Percentiles rank a stretch among this genome's conserved stretches.
These are phyloP conservation scores for Dipus sagitta DNA, from an alignment of 2,797 vertebrate species.

Conservation along the genomic window DNA sequence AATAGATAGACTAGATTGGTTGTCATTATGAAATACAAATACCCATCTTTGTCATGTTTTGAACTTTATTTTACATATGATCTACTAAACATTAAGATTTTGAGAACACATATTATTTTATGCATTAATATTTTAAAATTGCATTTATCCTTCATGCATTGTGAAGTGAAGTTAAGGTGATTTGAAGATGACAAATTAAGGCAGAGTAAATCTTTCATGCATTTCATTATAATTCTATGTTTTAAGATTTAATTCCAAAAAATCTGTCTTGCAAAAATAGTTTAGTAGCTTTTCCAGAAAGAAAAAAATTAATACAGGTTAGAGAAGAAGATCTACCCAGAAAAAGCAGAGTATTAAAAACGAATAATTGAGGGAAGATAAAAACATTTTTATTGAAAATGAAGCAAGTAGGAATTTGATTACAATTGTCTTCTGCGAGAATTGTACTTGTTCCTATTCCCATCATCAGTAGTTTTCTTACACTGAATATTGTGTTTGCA, in stretches of 20 bases:
- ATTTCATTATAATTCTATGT: neutral
- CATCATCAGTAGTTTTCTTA: too few species aligned
- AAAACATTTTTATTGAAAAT: neutral
- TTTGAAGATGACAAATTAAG: neutral
- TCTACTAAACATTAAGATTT: slow-evolving; percentile 56
- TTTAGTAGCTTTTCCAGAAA: neutral
- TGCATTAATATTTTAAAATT: slow-evolving; percentile 14
- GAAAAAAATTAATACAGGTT: neutral
- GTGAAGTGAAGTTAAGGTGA: neutral
- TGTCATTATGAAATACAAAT: slow-evolving; percentile 77
- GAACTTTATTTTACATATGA: slow-evolving; percentile 71
- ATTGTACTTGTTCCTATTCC: too few species aligned
- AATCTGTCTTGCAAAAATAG: neutral
- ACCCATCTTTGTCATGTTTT: slow-evolving; percentile 67
- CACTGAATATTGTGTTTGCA: too few species aligned
- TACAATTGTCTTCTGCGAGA: neutral
- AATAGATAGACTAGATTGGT: slow-evolving; percentile 67
- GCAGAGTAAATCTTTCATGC: neutral
- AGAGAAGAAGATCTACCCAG: neutral
- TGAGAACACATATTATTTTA: slow-evolving; percentile 42
- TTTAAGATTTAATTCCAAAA: neutral
- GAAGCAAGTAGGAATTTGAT: neutral
- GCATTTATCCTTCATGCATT: neutral
- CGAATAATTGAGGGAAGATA: neutral
- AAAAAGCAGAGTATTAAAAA: neutral